Percentiles rank a stretch among this genome's conserved stretches.
Evolutionary conservation across 2,113 vertebrate species (phyloP).

Genomic region (Anser brachyrhynchus): DNA sequence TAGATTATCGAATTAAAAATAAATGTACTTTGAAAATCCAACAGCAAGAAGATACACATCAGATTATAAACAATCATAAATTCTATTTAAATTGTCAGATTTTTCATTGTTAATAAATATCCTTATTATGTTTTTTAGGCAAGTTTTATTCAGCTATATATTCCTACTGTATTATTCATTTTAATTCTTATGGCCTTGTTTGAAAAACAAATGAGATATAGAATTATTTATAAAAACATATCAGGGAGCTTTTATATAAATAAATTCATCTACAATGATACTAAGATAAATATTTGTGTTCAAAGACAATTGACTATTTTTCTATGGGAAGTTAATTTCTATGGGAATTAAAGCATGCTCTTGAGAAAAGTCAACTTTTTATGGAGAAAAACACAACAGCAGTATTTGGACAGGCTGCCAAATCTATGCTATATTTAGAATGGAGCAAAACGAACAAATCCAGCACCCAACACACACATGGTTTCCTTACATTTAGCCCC

Average conservation of each 20-base stretch:
- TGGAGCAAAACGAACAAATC: neutral
- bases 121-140: neutral
- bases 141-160: neutral
- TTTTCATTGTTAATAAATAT: neutral
- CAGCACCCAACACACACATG: neutral
- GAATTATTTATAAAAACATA: neutral
- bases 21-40: neutral
- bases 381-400: slow-evolving; percentile 33
- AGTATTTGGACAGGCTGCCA: slow-evolving; percentile 40
- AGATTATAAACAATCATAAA: neutral
- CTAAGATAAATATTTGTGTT: slow-evolving; percentile 49
- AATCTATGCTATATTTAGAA: slow-evolving; percentile 53
- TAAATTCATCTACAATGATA: neutral
- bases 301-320: slow-evolving; percentile 37
- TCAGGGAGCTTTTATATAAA: neutral
- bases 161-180: neutral
- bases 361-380: slow-evolving; percentile 42
- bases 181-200: neutral
- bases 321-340: slow-evolving; percentile 47
- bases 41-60: neutral
- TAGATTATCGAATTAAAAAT: neutral
- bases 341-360: slow-evolving; percentile 33
- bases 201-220: neutral
- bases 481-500: neutral
- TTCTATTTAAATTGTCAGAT: neutral